Conservation (phyloP, 53 echinoderm and acorn worm genomes). For the Holothuria leucospilota region DNA sequence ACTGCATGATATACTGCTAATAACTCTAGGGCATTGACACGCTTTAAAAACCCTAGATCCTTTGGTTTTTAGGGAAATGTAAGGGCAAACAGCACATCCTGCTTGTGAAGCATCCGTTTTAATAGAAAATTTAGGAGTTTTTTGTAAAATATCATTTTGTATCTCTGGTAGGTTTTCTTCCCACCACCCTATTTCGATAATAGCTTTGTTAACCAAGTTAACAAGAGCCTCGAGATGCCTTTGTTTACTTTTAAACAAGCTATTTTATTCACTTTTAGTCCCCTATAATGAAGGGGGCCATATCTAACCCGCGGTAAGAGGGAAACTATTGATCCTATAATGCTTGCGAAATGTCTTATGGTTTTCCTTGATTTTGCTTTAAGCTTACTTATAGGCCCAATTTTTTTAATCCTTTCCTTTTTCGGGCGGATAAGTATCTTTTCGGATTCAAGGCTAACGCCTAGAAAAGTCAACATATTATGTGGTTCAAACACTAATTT, state of each 20-base stretch:
- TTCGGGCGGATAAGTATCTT: neutral
- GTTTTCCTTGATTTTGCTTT: slow-evolving; percentile 4
- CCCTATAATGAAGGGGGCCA: slow-evolving; percentile 6
- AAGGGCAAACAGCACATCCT: slow-evolving; percentile 16
- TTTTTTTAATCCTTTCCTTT: slow-evolving; percentile 13
- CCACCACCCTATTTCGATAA: neutral
- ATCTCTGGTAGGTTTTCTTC: slow-evolving; percentile 6
- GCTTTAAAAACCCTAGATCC: neutral
- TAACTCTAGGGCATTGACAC: slow-evolving; percentile 21
- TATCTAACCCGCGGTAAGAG: neutral
- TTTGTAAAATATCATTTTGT: neutral
- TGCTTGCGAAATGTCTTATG: slow-evolving; percentile 5
- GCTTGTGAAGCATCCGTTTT: neutral
- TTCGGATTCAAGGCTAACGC: neutral
- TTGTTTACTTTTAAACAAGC: neutral
- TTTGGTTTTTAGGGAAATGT: neutral
- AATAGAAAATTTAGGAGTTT: neutral
- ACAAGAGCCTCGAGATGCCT: slow-evolving; percentile 16
- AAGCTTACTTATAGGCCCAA: neutral
- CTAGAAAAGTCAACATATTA: neutral
- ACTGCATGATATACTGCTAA: neutral
- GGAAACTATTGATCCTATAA: slow-evolving; percentile 1
- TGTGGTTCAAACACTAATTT: too few relatives aligned
- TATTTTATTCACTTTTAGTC: too few relatives aligned
- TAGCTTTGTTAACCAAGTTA: neutral